Evolutionary conservation across 2,888 invertebrate genomes (phyloP).

Genomic region (Arctia plantaginis): DNA sequence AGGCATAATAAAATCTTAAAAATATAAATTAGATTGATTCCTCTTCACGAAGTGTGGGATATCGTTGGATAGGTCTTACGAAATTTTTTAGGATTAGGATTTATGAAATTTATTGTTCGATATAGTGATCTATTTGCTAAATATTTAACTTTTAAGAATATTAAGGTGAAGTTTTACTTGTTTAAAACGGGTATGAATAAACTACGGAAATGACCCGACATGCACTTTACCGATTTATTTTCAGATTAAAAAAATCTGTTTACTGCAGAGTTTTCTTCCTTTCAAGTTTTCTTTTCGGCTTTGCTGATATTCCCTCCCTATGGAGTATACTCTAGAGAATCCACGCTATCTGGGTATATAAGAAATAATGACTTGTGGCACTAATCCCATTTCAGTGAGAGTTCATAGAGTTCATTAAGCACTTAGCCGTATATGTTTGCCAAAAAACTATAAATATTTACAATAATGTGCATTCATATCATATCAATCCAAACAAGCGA

Average conservation of each 20-base stretch:
- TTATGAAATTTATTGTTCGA: too few relatives aligned
- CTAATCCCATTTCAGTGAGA: neutral
- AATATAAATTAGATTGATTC: too few relatives aligned
- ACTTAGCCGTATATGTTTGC: neutral
- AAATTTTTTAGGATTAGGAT: neutral
- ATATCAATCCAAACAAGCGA: constrained; percentile 40
- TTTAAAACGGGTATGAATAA: too few relatives aligned
- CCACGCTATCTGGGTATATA: neutral
- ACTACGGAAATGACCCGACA: too few relatives aligned
- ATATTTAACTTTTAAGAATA: too few relatives aligned
- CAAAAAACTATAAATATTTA: neutral
- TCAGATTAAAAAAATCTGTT: too few relatives aligned
- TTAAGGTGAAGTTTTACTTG: too few relatives aligned
- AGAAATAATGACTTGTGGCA: neutral
- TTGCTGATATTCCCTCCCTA: neutral
- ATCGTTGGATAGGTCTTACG: neutral
- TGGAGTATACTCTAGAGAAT: neutral
- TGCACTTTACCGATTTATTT: neutral
- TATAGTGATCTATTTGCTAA: too few relatives aligned
- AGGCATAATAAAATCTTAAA: too few relatives aligned
- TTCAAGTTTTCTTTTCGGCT: neutral
- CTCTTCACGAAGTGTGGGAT: neutral
- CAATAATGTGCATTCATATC: neutral
- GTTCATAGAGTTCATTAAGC: neutral
- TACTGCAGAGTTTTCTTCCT: too few relatives aligned